These are phyloP conservation scores for Drosophila lini DNA, from an alignment of 1,140 invertebrate species.

Conservation along the genomic window DNA sequence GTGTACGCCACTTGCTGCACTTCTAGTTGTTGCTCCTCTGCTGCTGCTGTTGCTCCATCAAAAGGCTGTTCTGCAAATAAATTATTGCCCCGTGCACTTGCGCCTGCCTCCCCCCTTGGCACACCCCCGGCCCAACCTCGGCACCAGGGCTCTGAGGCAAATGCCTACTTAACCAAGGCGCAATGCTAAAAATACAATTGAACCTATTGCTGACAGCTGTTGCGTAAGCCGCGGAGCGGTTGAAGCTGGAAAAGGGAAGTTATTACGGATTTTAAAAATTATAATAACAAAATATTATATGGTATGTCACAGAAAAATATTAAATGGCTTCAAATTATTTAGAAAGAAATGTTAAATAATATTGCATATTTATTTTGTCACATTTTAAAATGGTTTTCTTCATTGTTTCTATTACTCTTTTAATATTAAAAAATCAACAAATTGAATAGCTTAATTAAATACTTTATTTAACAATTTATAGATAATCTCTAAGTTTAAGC, in stretches of 20 bases:
- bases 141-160: slow-evolving; percentile 8
- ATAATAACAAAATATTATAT: neutral
- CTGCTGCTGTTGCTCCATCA: slow-evolving; percentile 43
- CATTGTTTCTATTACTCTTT: neutral
- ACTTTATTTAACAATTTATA: no score
- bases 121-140: neutral
- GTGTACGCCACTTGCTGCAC: slow-evolving; percentile 34
- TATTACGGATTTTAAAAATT: neutral
- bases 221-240: slow-evolving; percentile 55
- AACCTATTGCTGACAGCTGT: slow-evolving; percentile 66
- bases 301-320: neutral
- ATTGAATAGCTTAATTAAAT: no score
- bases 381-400: neutral
- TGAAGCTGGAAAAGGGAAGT: neutral
- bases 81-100: slow-evolving; percentile 62
- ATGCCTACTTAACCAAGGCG: slow-evolving; percentile 48
- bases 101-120: slow-evolving; percentile 18
- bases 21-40: slow-evolving; percentile 25
- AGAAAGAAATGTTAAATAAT: no score
- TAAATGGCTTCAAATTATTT: no score
- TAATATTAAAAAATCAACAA: neutral
- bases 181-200: slow-evolving; percentile 71
- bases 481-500: no score
- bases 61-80: slow-evolving; percentile 66
- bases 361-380: neutral